Conservation (phyloP, 2,888 invertebrate genomes). For the Eulithis prunata region DNA sequence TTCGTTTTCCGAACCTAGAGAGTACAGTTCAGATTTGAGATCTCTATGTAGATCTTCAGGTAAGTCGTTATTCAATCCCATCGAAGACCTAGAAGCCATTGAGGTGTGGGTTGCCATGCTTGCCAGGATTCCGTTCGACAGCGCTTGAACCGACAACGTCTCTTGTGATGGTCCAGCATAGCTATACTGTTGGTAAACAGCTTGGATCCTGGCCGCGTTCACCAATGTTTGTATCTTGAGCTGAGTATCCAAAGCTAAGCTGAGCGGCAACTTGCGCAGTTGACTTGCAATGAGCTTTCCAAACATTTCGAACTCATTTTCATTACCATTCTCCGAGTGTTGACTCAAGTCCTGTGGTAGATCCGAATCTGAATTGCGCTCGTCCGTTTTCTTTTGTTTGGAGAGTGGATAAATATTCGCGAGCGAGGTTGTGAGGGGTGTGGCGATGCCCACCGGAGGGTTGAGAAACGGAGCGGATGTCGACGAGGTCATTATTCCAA, state of each 20-base stretch:
- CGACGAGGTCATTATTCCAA: slow-evolving; percentile 71
- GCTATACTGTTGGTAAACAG: slow-evolving; percentile 79
- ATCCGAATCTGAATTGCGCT: slow-evolving; percentile 66
- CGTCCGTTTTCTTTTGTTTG: slow-evolving; percentile 77
- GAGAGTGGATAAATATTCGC: slow-evolving; percentile 76
- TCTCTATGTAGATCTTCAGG: slow-evolving; percentile 73
- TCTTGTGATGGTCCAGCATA: slow-evolving; percentile 79
- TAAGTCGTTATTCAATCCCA: slow-evolving; percentile 67
- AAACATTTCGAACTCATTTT: slow-evolving; percentile 81
- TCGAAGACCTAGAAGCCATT: slow-evolving; percentile 59
- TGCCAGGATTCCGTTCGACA: slow-evolving; percentile 76
- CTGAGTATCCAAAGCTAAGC: slow-evolving; percentile 77
- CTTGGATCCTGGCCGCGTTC: slow-evolving; percentile 77
- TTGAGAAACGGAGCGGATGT: slow-evolving; percentile 74
- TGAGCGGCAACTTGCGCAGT: slow-evolving; percentile 73
- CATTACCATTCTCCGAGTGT: slow-evolving; percentile 75
- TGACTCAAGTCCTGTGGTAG: slow-evolving; percentile 77
- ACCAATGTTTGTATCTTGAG: slow-evolving; percentile 78
- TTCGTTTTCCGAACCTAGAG: slow-evolving; percentile 71
- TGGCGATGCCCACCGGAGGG: slow-evolving; percentile 79
- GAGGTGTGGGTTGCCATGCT: slow-evolving; percentile 73
- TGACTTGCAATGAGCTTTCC: slow-evolving; percentile 79
- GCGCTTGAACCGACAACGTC: slow-evolving; percentile 74
- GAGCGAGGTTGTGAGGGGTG: slow-evolving; percentile 75
- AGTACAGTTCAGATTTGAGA: slow-evolving; percentile 67